Evolutionary conservation across 2,113 vertebrate genomes (phyloP).

Genomic region (Gambusia holbrooki): DNA sequence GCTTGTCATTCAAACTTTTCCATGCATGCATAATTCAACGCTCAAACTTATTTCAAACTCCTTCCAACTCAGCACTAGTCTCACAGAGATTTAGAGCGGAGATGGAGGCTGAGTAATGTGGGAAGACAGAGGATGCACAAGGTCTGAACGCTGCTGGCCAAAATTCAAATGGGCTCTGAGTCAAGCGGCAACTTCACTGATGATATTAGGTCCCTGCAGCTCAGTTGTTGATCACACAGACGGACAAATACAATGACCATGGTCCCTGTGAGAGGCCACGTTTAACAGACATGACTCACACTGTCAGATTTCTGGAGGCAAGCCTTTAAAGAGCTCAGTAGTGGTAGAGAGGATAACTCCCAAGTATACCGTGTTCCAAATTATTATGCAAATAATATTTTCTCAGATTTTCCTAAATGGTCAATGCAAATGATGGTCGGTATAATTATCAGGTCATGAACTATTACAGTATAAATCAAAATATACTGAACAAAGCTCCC

Average conservation of each 20-base stretch:
- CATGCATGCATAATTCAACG: constrained; percentile 20
- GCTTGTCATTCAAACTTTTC: not conserved
- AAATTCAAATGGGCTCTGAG: constrained; percentile 23
- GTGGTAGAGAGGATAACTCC: too few relatives aligned
- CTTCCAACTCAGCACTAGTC: not conserved
- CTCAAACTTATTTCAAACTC: constrained; percentile 5
- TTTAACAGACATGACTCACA: not conserved
- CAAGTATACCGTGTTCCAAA: not conserved
- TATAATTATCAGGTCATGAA: too few relatives aligned
- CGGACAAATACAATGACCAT: constrained; percentile 22
- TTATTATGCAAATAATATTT: too few relatives aligned
- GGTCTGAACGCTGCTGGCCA: constrained; percentile 46
- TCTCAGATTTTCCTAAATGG: too few relatives aligned
- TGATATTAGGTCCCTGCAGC: constrained; percentile 13
- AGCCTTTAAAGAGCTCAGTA: constrained; percentile 4
- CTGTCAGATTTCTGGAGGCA: constrained; percentile 10
- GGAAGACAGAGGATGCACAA: constrained; percentile 35
- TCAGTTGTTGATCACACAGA: constrained; percentile 21
- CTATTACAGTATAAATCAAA: too few relatives aligned
- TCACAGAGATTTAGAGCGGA: constrained; percentile 41
- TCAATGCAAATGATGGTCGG: too few relatives aligned
- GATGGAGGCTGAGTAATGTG: constrained; percentile 28
- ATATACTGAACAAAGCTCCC: too few relatives aligned
- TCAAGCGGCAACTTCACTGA: constrained; percentile 18
- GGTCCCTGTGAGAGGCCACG: not conserved